phyloP scores from a whole-genome alignment of 1,140 invertebrate genomes.

The Doryteuthis pealeii region DNA sequence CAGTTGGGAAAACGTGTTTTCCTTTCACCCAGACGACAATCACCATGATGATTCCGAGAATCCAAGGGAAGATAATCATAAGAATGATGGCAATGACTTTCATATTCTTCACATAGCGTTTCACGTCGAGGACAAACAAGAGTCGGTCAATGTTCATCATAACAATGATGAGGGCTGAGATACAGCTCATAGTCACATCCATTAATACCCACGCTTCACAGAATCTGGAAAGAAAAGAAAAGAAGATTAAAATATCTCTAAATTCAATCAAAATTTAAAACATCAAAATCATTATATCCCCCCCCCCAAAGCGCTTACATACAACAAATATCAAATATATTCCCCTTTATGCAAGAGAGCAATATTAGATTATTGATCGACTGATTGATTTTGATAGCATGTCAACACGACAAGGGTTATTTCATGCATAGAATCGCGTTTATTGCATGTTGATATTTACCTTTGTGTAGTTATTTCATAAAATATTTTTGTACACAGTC shows the following conservation, averaged over 20 bases:
- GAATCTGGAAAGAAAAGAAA: background rate
- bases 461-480: no score
- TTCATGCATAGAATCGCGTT: no score
- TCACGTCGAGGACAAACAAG: conserved; percentile 2
- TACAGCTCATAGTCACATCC: conserved; percentile 4
- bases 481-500: no score
- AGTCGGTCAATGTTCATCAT: conserved; percentile 6
- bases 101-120: conserved; percentile 1
- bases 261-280: no score
- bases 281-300: no score
- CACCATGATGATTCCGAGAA: background rate
- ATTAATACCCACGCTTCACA: conserved; percentile 6
- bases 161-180: background rate
- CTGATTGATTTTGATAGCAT: no score
- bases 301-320: no score
- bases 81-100: conserved; percentile 8
- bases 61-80: conserved; percentile 5
- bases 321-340: no score
- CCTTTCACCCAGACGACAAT: conserved; percentile 3
- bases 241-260: background rate
- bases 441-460: no score
- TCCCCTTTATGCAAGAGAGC: no score
- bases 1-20: background rate
- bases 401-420: no score
- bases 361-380: no score